Base-by-base conservation (phyloP, 2,113 vertebrate genomes). In the Cercopithecus mona region DNA sequence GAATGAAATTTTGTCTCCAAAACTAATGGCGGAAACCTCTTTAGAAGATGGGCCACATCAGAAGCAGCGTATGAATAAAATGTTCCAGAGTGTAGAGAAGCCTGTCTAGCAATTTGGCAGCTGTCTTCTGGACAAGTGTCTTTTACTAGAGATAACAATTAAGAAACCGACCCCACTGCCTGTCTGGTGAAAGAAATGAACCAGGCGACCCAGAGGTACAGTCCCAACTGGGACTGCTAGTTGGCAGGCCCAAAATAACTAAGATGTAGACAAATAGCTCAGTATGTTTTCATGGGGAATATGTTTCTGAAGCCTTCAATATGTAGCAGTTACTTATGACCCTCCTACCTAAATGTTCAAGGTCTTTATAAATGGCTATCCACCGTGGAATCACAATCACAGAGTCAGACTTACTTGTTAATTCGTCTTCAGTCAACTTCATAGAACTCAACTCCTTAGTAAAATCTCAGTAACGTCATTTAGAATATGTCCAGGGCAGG, bases 1-100 rank as follows among this genome's bases (percentile, higher is more conserved):
- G 38, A 87, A 93, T 96, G 85, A 97, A 98, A 97, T 79, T 79
- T 76, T 89, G 23, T 38, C 84, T 97, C 94, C 88, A 96, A 95
- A 96, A 93, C 85, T 75, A 98, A 97, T 64, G 55, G 61, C 81
- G 86, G 88, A 79, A 87, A 87, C 10, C 45, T 55, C 66, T 94
- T 95, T 23, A 38, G 66, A 93, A 94, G 78, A 84, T 45, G 0
- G 22, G 73, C 48, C 73, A 43, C 66, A 9, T 13, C 38, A 27
- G 48, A 94, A 87, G 30, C 88, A 73, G 59, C 1, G 10, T 82
- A 50, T 96, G 85, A 87, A 72, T 92, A 95, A 94, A 97, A 90
- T 35, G 23, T 92, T 90, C 94, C 50, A 20, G 76, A 61, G 32
- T 9, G 0, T 32, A 84, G 85, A 75, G 20, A 82, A 96, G 91